phyloP scores from a whole-genome alignment of 2,888 invertebrate species.

The Eristalinus sepulchralis region DNA sequence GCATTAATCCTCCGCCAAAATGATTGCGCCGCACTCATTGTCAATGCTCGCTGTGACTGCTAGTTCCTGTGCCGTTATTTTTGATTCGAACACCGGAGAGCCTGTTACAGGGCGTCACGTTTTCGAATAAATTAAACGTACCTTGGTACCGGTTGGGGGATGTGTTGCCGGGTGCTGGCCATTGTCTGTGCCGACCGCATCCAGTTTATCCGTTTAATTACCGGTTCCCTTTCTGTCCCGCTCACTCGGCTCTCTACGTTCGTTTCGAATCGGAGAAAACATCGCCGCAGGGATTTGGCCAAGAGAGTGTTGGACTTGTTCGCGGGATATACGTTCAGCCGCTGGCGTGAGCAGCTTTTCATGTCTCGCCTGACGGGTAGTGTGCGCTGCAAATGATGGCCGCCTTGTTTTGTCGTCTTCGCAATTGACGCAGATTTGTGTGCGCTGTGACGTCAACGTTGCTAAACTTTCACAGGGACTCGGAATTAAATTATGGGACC shows the following conservation, averaged over 20 bases:
- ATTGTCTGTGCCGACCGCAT: conserved; percentile 39
- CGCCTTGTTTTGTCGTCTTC: conserved; percentile 35
- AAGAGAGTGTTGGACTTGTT: conserved; percentile 19
- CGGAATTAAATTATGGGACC: background rate
- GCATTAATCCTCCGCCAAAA: conserved; percentile 14
- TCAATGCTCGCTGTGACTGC: conserved; percentile 55
- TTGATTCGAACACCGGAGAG: conserved; percentile 21
- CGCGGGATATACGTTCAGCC: conserved; percentile 26
- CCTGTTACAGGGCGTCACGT: conserved; percentile 55
- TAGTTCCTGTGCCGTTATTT: conserved; percentile 38
- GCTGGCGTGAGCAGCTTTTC: background rate
- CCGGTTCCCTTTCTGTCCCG: conserved; percentile 11
- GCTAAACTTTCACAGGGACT: background rate
- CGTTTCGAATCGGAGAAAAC: conserved; percentile 17
- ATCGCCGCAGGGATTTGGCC: conserved; percentile 26
- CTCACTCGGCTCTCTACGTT: background rate
- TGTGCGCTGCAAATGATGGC: conserved; percentile 41
- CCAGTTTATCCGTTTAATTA: conserved; percentile 52
- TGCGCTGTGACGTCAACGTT: conserved; percentile 2
- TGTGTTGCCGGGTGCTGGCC: conserved; percentile 9
- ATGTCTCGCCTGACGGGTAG: conserved; percentile 40
- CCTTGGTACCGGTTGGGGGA: conserved; percentile 13
- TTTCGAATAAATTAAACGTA: conserved; percentile 48
- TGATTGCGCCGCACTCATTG: conserved; percentile 35
- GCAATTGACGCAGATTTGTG: conserved; percentile 24